Conservation (phyloP, 2,113 vertebrate genomes). For the Chauna torquata region DNA sequence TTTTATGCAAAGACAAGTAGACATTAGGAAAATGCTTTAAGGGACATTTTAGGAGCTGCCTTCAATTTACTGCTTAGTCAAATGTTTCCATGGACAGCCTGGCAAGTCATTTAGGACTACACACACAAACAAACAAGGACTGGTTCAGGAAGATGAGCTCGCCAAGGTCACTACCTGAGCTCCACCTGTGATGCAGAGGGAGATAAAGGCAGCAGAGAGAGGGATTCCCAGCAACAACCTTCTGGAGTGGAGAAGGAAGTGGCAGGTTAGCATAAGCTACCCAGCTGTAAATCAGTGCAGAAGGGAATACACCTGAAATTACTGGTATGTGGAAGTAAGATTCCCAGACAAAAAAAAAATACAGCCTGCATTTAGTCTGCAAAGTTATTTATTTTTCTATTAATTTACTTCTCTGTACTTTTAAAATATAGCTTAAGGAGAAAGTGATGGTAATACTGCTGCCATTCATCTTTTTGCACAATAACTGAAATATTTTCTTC, state of each 20-base stretch:
- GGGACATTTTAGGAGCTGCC: not conserved
- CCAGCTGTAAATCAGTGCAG: not conserved
- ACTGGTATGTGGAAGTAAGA: not conserved
- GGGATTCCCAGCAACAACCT: not conserved
- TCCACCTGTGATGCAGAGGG: rapidly evolving
- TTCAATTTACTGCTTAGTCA: not conserved
- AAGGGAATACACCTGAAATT: not conserved
- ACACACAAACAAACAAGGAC: not conserved
- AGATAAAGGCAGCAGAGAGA: not conserved
- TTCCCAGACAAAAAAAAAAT: not conserved
- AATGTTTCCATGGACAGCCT: not conserved
- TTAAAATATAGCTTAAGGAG: not conserved
- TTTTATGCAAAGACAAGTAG: not conserved
- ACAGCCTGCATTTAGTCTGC: not conserved
- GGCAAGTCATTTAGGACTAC: not conserved
- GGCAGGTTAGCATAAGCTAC: not conserved
- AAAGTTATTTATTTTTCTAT: not conserved
- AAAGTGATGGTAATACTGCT: not conserved
- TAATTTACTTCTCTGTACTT: not conserved
- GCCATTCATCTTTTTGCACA: not conserved
- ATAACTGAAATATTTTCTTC: not conserved
- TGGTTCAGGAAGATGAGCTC: not conserved
- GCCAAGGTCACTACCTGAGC: not conserved
- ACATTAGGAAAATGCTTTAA: not conserved
- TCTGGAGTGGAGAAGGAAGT: not conserved